Percentiles rank a stretch among this genome's conserved stretches.
These are phyloP conservation scores for Pammene aurita DNA, from an alignment of 2,888 invertebrate species.

Conservation along the genomic window DNA sequence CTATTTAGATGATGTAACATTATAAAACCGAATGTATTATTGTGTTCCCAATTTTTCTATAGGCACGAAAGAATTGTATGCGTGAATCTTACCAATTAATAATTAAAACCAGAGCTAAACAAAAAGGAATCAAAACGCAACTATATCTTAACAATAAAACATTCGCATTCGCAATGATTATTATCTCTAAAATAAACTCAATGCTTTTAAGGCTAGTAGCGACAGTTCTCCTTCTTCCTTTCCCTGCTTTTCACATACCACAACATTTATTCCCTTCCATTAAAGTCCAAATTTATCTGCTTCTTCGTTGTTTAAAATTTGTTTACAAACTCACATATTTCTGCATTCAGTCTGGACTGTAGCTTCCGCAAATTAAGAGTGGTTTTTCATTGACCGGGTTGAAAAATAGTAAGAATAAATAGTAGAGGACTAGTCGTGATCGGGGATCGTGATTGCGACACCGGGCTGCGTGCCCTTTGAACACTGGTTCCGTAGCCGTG, in stretches of 20 bases:
- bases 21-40: no score
- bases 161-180: constrained; percentile 79
- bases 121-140: constrained; percentile 80
- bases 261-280: constrained; percentile 49
- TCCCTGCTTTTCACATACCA: constrained; percentile 49
- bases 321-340: constrained; percentile 44
- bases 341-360: constrained; percentile 52
- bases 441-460: constrained; percentile 82
- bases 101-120: constrained; percentile 74
- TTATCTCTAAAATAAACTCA: constrained; percentile 82
- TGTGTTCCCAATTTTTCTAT: no score
- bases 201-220: constrained; percentile 82
- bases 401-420: constrained; percentile 62
- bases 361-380: constrained; percentile 47
- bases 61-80: constrained; percentile 43
- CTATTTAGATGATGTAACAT: not conserved
- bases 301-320: constrained; percentile 26
- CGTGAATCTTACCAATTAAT: constrained; percentile 67
- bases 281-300: constrained; percentile 56
- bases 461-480: constrained; percentile 81
- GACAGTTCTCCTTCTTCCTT: constrained; percentile 72
- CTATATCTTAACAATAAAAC: constrained; percentile 79
- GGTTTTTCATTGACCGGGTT: constrained; percentile 50
- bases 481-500: constrained; percentile 80
- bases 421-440: constrained; percentile 79